Evolutionary conservation across 2,888 invertebrate species (phyloP), one percentile per base, ranked within the genome.

Genomic region (Altica lythri): DNA sequence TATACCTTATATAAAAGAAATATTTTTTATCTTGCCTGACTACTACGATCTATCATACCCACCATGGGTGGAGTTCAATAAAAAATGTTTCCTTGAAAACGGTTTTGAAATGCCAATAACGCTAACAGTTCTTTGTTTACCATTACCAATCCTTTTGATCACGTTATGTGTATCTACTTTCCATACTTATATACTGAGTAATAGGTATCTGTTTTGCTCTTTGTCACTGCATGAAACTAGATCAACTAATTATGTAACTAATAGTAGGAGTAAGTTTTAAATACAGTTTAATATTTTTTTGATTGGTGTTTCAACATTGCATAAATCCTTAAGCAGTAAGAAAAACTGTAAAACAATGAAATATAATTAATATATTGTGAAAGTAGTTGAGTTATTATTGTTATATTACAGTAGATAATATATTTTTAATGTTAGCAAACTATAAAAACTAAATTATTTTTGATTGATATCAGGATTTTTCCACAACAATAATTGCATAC

Each of bases 21-120:
- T 34, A 9, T 34, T 16, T 16, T 34, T 9, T n/a, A 27, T 27
- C 34, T 14, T 34, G 8, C 14, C 13, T 12, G 8, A 12, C 40
- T 40, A 40, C 40, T 13, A 22, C 12, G 10, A 25, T 40, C 38
- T 35, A 43, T 46, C 48, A 46, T 56, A 22, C 53, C 48, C 37
- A 13, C 37, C 42, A 51, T 46, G 56, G 61, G 61, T 51, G 59
- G 56, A 53, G 61, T 49, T 25, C 38, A 29, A 49, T 53, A 55
- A 60, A 58, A 54, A 51, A 49, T 19, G 48, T 60, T 60, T 58
- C 60, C 60, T 60, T 60, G 60, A 60, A 53, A 50, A 50, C 46
- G 45, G 49, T 58, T 53, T 51, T 54, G 58, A 60, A 58, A 60
- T 60, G 54, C 52, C 53, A 60, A 30, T 43, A 37, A 32, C 37